Conservation (phyloP, 2,888 invertebrate species). For the Cantharis flavilabris region DNA sequence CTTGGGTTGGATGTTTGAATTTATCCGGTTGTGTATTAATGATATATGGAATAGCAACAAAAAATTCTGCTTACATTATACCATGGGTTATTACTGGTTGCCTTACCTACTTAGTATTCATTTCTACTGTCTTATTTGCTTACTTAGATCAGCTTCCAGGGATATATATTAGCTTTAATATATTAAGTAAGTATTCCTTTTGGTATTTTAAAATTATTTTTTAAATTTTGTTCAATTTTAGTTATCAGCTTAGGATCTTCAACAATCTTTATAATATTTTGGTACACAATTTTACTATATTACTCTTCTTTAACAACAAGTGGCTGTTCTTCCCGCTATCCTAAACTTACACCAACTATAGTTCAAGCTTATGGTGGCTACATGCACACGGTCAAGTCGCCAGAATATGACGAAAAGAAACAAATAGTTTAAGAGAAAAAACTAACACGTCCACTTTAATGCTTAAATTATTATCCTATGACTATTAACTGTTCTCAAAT, state of each 20-base stretch:
- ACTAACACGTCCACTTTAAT: not conserved
- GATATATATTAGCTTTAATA: constrained; percentile 35
- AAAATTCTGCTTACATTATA: constrained; percentile 38
- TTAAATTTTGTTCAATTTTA: constrained; percentile 18
- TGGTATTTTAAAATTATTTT: not conserved
- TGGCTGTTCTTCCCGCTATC: constrained; percentile 30
- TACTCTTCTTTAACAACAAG: constrained; percentile 34
- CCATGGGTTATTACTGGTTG: constrained; percentile 43
- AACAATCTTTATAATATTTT: constrained; percentile 35
- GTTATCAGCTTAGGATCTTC: constrained; percentile 35
- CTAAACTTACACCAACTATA: constrained; percentile 33
- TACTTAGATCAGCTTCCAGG: constrained; percentile 38
- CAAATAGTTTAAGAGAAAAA: constrained; percentile 18
- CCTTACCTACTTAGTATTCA: constrained; percentile 34
- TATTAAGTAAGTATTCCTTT: constrained; percentile 22
- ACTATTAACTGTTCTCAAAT: not conserved
- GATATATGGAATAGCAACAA: constrained; percentile 41
- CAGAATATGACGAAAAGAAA: constrained; percentile 17
- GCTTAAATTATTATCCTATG: not conserved
- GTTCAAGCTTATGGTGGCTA: constrained; percentile 44
- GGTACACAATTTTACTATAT: constrained; percentile 39
- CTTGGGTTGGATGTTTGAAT: constrained; percentile 42
- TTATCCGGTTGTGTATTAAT: constrained; percentile 38
- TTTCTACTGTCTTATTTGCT: constrained; percentile 34
- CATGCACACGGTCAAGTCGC: constrained; percentile 38